Percentiles rank a stretch among this genome's conserved stretches.
These are phyloP conservation scores for Remorina albescens DNA, from an alignment of 2,797 vertebrate species.

Conservation along the genomic window DNA sequence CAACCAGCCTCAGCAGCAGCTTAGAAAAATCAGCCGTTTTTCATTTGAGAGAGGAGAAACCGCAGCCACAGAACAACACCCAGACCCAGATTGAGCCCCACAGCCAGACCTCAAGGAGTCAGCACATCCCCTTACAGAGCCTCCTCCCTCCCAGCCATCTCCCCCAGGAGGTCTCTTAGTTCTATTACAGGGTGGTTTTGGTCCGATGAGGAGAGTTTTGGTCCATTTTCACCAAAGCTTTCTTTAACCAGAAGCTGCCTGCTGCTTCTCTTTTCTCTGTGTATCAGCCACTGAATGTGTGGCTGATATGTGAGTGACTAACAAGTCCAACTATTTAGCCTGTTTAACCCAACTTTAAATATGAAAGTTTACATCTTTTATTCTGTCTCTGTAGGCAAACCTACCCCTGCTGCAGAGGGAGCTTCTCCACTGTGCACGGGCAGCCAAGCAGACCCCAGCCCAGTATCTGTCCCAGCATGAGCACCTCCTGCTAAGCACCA, in stretches of 20 bases:
- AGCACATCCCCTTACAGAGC: background rate
- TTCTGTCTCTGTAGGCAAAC: constrained; percentile 88
- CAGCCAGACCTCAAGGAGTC: constrained; percentile 63
- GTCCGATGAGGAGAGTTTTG: constrained; percentile 17
- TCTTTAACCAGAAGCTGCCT: background rate
- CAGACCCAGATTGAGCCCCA: constrained; percentile 47
- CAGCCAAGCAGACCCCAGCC: constrained; percentile 98
- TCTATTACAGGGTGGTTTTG: constrained; percentile 8
- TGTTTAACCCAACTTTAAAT: background rate
- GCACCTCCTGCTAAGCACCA: constrained; percentile 96
- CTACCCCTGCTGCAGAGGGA: constrained; percentile 97
- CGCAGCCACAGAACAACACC: constrained; percentile 62
- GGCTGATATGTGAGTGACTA: background rate
- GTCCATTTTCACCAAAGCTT: background rate
- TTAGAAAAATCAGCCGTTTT: constrained; percentile 48
- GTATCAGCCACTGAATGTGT: background rate
- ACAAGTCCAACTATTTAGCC: background rate
- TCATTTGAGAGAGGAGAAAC: constrained; percentile 39
- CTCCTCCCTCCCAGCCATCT: constrained; percentile 27
- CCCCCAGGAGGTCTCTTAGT: constrained; percentile 28
- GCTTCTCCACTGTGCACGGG: constrained; percentile 95
- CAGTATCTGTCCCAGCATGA: constrained; percentile 99
- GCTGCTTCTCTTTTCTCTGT: constrained; percentile 1
- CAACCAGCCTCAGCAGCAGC: constrained; percentile 45
- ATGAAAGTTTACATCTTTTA: background rate